Evolutionary conservation across 2,888 invertebrate genomes (phyloP).

Genomic region (Athalia circularis): DNA sequence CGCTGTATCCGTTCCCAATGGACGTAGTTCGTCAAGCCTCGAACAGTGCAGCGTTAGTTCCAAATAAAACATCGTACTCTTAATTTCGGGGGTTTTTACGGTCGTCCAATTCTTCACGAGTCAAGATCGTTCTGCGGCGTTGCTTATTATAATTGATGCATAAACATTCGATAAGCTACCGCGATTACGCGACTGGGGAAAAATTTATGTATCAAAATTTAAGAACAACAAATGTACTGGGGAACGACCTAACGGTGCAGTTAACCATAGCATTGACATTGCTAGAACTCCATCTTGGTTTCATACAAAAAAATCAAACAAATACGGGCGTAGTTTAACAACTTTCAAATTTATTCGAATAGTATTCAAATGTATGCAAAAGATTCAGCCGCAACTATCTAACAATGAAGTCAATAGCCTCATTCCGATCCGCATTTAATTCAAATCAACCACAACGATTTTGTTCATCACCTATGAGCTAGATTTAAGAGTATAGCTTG

Average conservation of each 20-base stretch:
- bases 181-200: background rate
- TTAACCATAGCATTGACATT: conserved; percentile 31
- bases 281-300: conserved; percentile 50
- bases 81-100: conserved; percentile 13
- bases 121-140: background rate
- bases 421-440: no score
- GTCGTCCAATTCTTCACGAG: conserved; percentile 26
- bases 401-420: no score
- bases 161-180: background rate
- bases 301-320: conserved; percentile 45
- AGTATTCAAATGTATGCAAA: no score
- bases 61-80: conserved; percentile 34
- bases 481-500: no score
- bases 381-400: no score
- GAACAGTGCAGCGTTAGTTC: conserved; percentile 16
- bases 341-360: conserved; percentile 3
- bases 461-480: no score
- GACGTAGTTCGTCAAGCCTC: conserved; percentile 29
- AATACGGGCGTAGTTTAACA: conserved; percentile 8
- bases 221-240: conserved; percentile 14
- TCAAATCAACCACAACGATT: no score
- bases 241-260: conserved; percentile 20
- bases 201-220: conserved; percentile 32
- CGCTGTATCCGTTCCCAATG: conserved; percentile 1
- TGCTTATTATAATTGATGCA: background rate